Evolutionary conservation across 2,888 invertebrate genomes (phyloP), one percentile per base, ranked within the genome.

Genomic region (Nezara viridula): DNA sequence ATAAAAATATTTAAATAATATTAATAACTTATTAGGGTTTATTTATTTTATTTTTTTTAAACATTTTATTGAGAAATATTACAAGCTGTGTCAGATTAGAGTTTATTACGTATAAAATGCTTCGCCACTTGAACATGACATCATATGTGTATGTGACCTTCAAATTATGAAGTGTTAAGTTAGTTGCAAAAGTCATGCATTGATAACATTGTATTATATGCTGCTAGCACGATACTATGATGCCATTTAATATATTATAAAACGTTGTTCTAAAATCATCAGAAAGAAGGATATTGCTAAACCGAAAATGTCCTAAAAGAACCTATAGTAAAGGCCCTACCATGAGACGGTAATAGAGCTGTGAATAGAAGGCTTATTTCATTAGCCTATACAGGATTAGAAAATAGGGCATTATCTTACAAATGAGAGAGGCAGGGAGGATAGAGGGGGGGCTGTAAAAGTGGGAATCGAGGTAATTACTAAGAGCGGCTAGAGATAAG

Each of bases 401-500:
- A 40, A 77, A 44, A 37, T 77, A 44, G 77, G 77, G 40, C 40
- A 77, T 77, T 77, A 77, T 37, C 77, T 44, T 77, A 77, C 77
- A 77, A 77, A 77, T 44, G 77, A 44, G 77, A 16, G 60, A 60
- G 77, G 40, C 7, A 1, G 14, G 77, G 21, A 37, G 32, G 27
- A 24, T 27, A 16, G 60, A 9, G 40, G 5, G 77, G 1, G 27
- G 21, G 37, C 40, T 77, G 77, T 77, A 77, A 77, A 77, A 77
- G 77, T 77, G 40, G 77, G 77, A 77, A 77, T 77, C 40, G 77
- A 44, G 77, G 40, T 77, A 77, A 77, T 77, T 77, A 77, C 77
- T 44, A 40, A 77, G 77, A 24, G 1, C 21, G 40, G 24, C 9
- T 40, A 10, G 77, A 77, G 77, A 77, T 77, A 77, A 44, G 77